These are phyloP conservation scores for Aphelenchoides besseyi DNA, from an alignment of 1,140 invertebrate species.

Conservation along the genomic window DNA sequence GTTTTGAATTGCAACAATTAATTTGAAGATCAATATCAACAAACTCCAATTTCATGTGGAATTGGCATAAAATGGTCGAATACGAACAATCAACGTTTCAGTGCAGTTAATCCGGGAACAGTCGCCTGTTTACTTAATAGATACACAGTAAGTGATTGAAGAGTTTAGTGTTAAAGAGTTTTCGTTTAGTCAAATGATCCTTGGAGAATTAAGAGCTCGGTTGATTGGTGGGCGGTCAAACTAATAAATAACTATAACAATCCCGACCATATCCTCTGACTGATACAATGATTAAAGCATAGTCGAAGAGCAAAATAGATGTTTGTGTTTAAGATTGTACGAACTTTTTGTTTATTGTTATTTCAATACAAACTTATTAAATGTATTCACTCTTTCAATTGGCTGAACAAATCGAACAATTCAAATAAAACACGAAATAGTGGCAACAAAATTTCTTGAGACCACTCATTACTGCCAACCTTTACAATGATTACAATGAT, in stretches of 20 bases:
- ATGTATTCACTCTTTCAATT: too few relatives aligned
- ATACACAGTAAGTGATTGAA: neutral
- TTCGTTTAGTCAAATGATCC: constrained; percentile 67
- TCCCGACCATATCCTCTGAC: too few relatives aligned
- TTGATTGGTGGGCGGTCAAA: constrained; percentile 68
- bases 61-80: neutral
- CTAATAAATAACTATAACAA: constrained; percentile 62
- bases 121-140: neutral
- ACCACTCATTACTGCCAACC: too few relatives aligned
- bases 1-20: neutral
- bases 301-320: too few relatives aligned
- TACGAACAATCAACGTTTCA: neutral
- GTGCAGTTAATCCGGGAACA: neutral
- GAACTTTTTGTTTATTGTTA: too few relatives aligned
- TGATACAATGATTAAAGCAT: too few relatives aligned
- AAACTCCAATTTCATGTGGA: neutral
- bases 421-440: too few relatives aligned
- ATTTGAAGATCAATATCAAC: neutral
- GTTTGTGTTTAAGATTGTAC: too few relatives aligned
- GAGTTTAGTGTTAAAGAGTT: constrained; percentile 45
- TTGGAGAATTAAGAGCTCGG: constrained; percentile 70
- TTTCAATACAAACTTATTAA: too few relatives aligned
- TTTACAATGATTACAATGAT: too few relatives aligned
- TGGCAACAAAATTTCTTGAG: too few relatives aligned
- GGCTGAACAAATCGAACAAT: too few relatives aligned